Evolutionary conservation across 2,888 invertebrate species (phyloP).

Genomic region (Aethes cnicana): DNA sequence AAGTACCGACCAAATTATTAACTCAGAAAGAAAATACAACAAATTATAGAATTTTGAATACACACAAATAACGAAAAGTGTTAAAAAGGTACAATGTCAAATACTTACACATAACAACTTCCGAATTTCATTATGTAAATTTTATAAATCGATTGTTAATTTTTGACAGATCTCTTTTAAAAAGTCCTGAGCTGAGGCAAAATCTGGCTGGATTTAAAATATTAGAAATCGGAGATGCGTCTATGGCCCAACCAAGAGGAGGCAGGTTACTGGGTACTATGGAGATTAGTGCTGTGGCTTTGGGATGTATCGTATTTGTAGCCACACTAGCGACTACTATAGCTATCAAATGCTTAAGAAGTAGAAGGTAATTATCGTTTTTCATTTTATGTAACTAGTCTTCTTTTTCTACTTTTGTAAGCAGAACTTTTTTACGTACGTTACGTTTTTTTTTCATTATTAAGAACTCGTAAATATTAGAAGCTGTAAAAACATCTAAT

Average conservation of each 20-base stretch:
- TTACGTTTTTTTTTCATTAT: neutral
- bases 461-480: neutral
- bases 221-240: slow-evolving; percentile 83
- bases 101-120: too few relatives aligned
- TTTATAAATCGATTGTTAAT: neutral
- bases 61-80: too few relatives aligned
- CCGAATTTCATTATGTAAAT: neutral
- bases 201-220: slow-evolving; percentile 86
- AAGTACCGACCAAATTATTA: too few relatives aligned
- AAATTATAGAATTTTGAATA: too few relatives aligned
- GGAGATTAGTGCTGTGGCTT: slow-evolving; percentile 90
- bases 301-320: slow-evolving; percentile 90
- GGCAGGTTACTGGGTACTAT: slow-evolving; percentile 83
- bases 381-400: slow-evolving; percentile 11
- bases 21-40: neutral
- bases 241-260: slow-evolving; percentile 63
- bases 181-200: slow-evolving; percentile 82
- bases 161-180: slow-evolving; percentile 82
- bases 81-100: too few relatives aligned
- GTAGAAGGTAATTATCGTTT: slow-evolving; percentile 74
- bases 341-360: slow-evolving; percentile 87
- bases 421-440: too few relatives aligned
- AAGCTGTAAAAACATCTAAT: neutral
- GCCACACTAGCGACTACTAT: slow-evolving; percentile 91
- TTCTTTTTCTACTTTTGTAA: too few relatives aligned